A percentile compares a stretch with the other conserved stretches of the same genome.
phyloP scores from a whole-genome alignment of 2,797 vertebrate species.

The Aphelocoma californica region DNA sequence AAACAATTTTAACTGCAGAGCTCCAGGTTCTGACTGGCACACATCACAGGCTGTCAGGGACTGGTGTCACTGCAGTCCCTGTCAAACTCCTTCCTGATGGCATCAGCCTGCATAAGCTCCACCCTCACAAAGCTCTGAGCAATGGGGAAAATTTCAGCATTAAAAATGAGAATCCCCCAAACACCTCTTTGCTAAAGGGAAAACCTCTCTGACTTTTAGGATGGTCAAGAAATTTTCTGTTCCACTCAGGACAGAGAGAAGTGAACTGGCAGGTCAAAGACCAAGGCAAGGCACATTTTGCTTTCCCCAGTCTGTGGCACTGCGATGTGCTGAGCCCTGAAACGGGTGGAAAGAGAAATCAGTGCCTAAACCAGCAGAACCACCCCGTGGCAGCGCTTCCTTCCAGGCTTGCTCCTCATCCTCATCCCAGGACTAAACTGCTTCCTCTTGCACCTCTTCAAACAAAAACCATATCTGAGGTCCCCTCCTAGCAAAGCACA shows the following conservation, averaged over 20 bases:
- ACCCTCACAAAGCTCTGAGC: not conserved
- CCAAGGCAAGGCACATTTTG: not conserved
- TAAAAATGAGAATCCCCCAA: not conserved
- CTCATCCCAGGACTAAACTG: not conserved
- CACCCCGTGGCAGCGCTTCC: accelerated
- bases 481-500: not conserved
- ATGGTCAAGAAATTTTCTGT: not conserved
- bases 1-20: not conserved
- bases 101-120: not conserved
- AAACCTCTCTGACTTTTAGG: not conserved
- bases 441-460: not conserved
- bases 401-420: not conserved
- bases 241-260: not conserved
- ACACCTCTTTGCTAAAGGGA: not conserved
- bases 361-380: not conserved
- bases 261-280: not conserved
- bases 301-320: not conserved
- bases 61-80: not conserved
- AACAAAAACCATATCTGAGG: not conserved
- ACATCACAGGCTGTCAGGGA: not conserved
- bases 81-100: not conserved
- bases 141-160: not conserved
- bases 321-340: not conserved
- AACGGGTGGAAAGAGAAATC: not conserved
- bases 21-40: not conserved